Base-by-base conservation (phyloP, 2,888 invertebrate species). In the Bhutanitis thaidina region DNA sequence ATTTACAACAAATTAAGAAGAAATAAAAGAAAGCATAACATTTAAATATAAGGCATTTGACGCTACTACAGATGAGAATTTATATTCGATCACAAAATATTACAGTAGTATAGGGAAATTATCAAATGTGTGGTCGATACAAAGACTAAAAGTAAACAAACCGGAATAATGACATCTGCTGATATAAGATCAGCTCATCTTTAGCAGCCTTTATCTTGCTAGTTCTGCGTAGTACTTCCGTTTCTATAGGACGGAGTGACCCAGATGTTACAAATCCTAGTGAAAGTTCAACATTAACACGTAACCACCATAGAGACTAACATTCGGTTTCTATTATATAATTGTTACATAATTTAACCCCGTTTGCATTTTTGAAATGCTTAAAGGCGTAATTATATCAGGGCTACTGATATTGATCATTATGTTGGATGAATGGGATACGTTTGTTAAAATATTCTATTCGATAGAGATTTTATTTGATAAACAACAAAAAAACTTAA, bases 341-440 rank as follows among this genome's bases (percentile, higher is more conserved):
- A 77, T 78, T 77, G 72, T 82, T 79, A 69, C 71, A 66, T 59
- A 82, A 80, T 58, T 52, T 66, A 59, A 69, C 66, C 67, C 65
- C 65, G 74, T 81, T 80, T 71, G 62, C 65, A 69, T 73, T 70
- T 51, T 58, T 55, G 71, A 59, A 68, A 70, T 71, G 66, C 71
- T 41, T 51, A 36, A 40, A 51, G 16, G 10, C 9, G 12, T 25
- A 29, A 39, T 13, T 16, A 9, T 10, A 16, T 40, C 35, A 48
- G 40, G 9, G 35, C 9, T 27, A 27, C 8, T 2, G 20, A 20
- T 20, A 20, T 20, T 20, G 2, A n/a, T n/a, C n/a, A n/a, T n/a
- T n/a, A n/a, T n/a, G n/a, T n/a, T n/a, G n/a, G n/a, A n/a, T n/a
- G n/a, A n/a, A n/a, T n/a, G n/a, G n/a, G n/a, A n/a, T n/a, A n/a